phyloP scores from a whole-genome alignment of 2,797 vertebrate species.

The Anguilla marmorata region DNA sequence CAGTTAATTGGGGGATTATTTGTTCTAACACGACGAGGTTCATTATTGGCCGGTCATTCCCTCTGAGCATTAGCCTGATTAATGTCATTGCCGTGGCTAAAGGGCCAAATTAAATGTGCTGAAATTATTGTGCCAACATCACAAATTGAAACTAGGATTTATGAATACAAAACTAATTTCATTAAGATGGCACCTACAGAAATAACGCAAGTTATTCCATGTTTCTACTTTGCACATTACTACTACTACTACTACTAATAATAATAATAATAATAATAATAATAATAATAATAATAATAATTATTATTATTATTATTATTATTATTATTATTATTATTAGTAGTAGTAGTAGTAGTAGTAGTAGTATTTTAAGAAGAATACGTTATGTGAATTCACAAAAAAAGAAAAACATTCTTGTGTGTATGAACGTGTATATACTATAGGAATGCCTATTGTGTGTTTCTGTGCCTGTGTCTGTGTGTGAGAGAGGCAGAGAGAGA shows the following conservation, averaged over 20 bases:
- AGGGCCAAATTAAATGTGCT: background rate
- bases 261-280: background rate
- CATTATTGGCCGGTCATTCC: background rate
- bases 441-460: background rate
- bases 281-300: background rate
- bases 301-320: background rate
- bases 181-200: background rate
- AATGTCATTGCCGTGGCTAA: background rate
- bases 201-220: background rate
- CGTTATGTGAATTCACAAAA: background rate
- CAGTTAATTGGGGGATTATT: slow-evolving; percentile 1
- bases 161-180: background rate
- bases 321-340: too few species aligned
- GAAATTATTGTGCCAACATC: slow-evolving; percentile 9
- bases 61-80: slow-evolving; percentile 14
- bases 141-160: slow-evolving; percentile 8
- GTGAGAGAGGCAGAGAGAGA: background rate
- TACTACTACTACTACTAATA: too few species aligned
- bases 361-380: too few species aligned
- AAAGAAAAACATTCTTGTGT: background rate
- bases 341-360: too few species aligned
- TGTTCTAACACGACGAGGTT: background rate
- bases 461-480: background rate
- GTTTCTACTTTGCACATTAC: background rate
- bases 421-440: background rate